Evolutionary conservation across 2,113 vertebrate species (phyloP), one percentile per base, ranked within the genome.

Genomic region (Nanorana parkeri): DNA sequence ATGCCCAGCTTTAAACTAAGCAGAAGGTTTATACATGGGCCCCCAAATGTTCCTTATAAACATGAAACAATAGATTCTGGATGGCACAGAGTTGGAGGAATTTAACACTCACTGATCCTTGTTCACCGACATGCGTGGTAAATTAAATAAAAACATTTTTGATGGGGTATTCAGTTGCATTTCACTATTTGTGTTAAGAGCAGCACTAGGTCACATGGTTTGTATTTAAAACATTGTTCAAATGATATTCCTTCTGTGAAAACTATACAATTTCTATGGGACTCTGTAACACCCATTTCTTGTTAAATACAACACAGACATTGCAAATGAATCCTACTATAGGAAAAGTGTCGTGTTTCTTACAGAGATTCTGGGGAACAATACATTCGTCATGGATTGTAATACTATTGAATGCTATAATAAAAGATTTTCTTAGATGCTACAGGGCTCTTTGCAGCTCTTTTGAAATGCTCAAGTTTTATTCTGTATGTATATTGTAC

Each of bases 361-460:
- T 51, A 47, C 67, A 29, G 47, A 51, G 51, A 64, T 67, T 64
- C 19, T 61, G 21, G 24, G 63, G 52, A 78, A 78, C 63, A 67
- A 78, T 66, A 36, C 63, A 54, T 67, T 78, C 67, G 47, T 78
- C 76, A 78, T 67, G 51, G 76, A 67, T 66, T 67, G 76, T 78
- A 67, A 78, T 78, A 56, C 76, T 11, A 78, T 78, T 67, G 61
- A 78, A 3, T 54, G 63, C 28, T 29, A 63, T 78, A 66, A 78
- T 78, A 78, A 78, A 78, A 67, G 76, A 29, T 20, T 78, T 78
- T 54, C 61, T 67, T 67, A 67, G 61, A 78, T 67, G 29, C 54
- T 66, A 55, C 11, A 66, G 69, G 24, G 19, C 54, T 17, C 17
- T 78, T 23, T 66, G 61, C 24, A 78, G 51, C 47, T 36, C 76